Conservation (phyloP, 2,797 vertebrate species). For the Rhinoraja longicauda region DNA sequence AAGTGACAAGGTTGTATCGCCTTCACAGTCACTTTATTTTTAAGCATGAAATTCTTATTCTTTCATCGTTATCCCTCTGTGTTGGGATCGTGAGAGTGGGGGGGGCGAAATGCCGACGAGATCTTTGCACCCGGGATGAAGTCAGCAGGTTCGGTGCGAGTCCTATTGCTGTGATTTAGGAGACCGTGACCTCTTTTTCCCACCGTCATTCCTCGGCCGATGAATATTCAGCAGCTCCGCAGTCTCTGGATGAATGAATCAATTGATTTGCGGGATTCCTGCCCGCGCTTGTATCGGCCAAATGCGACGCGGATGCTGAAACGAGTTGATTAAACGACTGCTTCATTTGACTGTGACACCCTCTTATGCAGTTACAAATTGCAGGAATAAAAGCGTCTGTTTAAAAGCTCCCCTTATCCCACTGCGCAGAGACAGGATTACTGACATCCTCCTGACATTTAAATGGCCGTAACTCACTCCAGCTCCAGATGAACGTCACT, state of each 20-base stretch:
- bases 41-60: slow-evolving; percentile 23
- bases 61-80: neutral
- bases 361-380: slow-evolving; percentile 36
- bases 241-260: slow-evolving; percentile 5
- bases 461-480: neutral
- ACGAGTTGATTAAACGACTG: slow-evolving; percentile 37
- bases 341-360: neutral
- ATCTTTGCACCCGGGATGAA: neutral
- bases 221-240: slow-evolving; percentile 29
- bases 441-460: neutral
- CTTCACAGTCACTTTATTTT: neutral
- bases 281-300: slow-evolving; percentile 3
- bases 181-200: neutral
- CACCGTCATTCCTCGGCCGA: neutral
- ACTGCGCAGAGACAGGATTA: neutral
- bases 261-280: slow-evolving; percentile 34
- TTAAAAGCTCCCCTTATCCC: slow-evolving; percentile 3
- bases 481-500: neutral
- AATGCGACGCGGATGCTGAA: neutral
- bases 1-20: neutral
- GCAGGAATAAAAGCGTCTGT: neutral
- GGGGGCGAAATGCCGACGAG: neutral
- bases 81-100: neutral
- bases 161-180: neutral
- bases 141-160: neutral